Evolutionary conservation across 2,113 vertebrate genomes (phyloP), one percentile per base, ranked within the genome.

Genomic region (Desmodus rotundus): DNA sequence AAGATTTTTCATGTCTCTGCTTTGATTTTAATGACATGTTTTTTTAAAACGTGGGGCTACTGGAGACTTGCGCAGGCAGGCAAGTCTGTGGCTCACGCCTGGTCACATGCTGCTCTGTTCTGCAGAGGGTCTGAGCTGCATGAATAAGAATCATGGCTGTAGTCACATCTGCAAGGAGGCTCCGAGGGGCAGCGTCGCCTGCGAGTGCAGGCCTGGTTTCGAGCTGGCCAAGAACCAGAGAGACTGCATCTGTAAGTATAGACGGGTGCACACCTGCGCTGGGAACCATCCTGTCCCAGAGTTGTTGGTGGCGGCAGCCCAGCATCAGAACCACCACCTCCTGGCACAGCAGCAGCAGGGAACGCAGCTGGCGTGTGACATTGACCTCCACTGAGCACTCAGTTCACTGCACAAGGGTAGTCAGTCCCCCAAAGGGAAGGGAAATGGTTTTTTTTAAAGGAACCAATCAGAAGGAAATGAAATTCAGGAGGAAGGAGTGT

Each of bases 61-160:
- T 45, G 20, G 81, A 88, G 61, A 76, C 68, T 22, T 9, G 52
- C 56, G 45, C 47, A 7, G 63, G 45, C 43, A 7, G 52, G 67
- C 52, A 85, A 17, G 36, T 68, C 78, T 78, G 10, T 13, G 78
- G 22, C 36, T 58, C 31, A 65, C 7, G 14, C 12, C 47, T 36
- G 28, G 41, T 96, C 36, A 93, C 24, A 1, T 67, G 77, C 73
- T 91, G 73, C 85, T 97, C 81, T 97, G 54, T 99, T 98, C 98
- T 98, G 92, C 99, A 99, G 99, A 99, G 99, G 99, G 99, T 92
- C 98, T 99, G 98, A 99, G 99, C 98, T 99, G 99, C 98, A 99
- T 99, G 99, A 99, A 99, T 98, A 99, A 99, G 98, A 99, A 99
- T 72, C 99, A 99, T 0, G 99, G 99, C 97, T 99, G 99, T 95